Percentiles rank a stretch among this genome's conserved stretches.
phyloP scores from a whole-genome alignment of 2,888 invertebrate species.

The Agelastica alni region DNA sequence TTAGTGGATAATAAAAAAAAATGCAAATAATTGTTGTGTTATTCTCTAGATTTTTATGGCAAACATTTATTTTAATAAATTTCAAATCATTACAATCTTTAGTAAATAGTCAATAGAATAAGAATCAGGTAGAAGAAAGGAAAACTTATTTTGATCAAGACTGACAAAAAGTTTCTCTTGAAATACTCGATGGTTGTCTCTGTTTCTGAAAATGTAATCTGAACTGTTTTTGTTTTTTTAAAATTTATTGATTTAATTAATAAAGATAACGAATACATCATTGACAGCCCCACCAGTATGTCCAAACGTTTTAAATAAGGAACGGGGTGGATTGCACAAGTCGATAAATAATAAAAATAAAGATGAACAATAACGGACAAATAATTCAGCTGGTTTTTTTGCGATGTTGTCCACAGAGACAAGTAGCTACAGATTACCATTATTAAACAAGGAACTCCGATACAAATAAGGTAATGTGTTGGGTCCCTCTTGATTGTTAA shows the following conservation, averaged over 20 bases:
- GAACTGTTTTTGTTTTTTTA: no score
- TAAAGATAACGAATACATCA: conserved; percentile 34
- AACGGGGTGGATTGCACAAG: conserved; percentile 24
- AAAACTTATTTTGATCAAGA: conserved; percentile 30
- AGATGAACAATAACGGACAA: conserved; percentile 24
- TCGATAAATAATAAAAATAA: conserved; percentile 32
- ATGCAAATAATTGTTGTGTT: no score
- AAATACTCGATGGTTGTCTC: neutral
- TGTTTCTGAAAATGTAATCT: neutral
- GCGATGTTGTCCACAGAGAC: conserved; percentile 37
- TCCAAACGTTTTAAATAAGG: conserved; percentile 40
- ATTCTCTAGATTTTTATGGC: no score
- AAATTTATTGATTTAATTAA: conserved; percentile 38
- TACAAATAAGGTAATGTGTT: conserved; percentile 37
- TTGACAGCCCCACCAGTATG: conserved; percentile 36
- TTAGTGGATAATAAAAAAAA: no score
- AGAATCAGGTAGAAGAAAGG: conserved; percentile 32
- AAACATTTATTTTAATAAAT: no score
- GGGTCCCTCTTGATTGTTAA: conserved; percentile 37
- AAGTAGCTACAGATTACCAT: conserved; percentile 39
- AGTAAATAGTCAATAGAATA: no score
- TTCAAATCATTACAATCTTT: neutral
- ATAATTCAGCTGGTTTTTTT: conserved; percentile 29
- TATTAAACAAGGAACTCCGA: conserved; percentile 37
- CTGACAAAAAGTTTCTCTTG: conserved; percentile 23